phyloP scores from a whole-genome alignment of 2,888 invertebrate genomes.

The Watsonalla binaria region DNA sequence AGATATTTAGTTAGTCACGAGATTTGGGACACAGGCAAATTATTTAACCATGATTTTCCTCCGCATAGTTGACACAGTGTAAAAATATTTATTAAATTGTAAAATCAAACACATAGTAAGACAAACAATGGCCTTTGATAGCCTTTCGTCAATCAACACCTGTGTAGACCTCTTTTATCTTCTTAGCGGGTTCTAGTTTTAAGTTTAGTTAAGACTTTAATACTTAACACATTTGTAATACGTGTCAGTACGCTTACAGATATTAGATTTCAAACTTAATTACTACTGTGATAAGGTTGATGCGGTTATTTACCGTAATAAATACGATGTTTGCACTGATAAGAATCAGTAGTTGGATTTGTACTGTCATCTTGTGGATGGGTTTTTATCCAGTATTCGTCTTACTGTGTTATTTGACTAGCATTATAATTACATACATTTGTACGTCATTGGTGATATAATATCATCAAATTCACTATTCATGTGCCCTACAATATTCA shows the following conservation, averaged over 20 bases:
- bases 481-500: too few species aligned
- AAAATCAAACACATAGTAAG: conserved; percentile 18
- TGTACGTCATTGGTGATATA: too few species aligned
- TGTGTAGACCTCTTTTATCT: conserved; percentile 52
- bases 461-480: too few species aligned
- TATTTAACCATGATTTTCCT: conserved; percentile 5
- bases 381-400: too few species aligned
- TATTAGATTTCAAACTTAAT: not conserved
- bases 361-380: too few species aligned
- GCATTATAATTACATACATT: too few species aligned
- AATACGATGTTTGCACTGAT: too few species aligned
- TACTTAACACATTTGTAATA: conserved; percentile 7
- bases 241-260: not conserved
- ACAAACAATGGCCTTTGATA: conserved; percentile 31
- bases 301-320: not conserved
- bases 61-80: conserved; percentile 13
- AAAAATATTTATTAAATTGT: conserved; percentile 19
- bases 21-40: conserved; percentile 7
- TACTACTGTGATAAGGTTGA: not conserved
- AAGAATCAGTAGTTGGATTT: too few species aligned
- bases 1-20: conserved; percentile 3
- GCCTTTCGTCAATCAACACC: conserved; percentile 49
- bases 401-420: too few species aligned
- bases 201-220: conserved; percentile 12
- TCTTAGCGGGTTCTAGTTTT: conserved; percentile 49